Percentiles rank a stretch among this genome's conserved stretches.
Evolutionary conservation across 1,140 invertebrate species (phyloP).

Genomic region (Amphibalanus amphitrite): DNA sequence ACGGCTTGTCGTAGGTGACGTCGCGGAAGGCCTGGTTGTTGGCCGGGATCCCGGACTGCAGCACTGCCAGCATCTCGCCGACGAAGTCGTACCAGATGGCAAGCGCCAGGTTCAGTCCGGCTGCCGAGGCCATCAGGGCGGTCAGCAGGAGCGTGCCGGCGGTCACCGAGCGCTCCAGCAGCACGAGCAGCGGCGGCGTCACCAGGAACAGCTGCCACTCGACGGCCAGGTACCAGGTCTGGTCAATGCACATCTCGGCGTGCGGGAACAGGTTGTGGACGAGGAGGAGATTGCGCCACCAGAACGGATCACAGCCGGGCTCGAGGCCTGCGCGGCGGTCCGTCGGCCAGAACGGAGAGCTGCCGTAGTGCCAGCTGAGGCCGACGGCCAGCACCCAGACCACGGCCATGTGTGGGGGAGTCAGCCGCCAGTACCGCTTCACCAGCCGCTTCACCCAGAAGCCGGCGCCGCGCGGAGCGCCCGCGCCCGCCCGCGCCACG

Average conservation of each 20-base stretch:
- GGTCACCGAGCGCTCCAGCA: not conserved
- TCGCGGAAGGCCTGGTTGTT: not conserved
- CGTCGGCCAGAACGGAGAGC: not conserved
- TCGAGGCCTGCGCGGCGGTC: not conserved
- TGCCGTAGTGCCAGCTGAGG: not conserved
- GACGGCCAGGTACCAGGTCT: not conserved
- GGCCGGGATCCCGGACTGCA: not conserved
- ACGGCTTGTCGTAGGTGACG: not conserved
- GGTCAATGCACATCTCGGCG: conserved; percentile 4
- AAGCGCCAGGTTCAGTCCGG: not conserved
- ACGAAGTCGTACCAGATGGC: not conserved
- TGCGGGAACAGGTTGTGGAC: not conserved
- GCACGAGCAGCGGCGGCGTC: not conserved
- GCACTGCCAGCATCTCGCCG: not conserved
- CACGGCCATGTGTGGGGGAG: not conserved
- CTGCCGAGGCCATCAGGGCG: not conserved
- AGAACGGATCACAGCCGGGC: not conserved
- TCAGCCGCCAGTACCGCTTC: not conserved
- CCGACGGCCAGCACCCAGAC: not conserved
- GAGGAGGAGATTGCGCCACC: not conserved
- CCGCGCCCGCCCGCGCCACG: not conserved
- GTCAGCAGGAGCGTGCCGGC: not conserved
- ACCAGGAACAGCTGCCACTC: not conserved
- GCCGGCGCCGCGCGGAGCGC: not conserved
- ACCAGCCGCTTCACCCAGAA: not conserved